Percentiles rank a stretch among this genome's conserved stretches.
Conservation (phyloP, 2,113 vertebrate species). For the Pelmatolapia mariae region DNA sequence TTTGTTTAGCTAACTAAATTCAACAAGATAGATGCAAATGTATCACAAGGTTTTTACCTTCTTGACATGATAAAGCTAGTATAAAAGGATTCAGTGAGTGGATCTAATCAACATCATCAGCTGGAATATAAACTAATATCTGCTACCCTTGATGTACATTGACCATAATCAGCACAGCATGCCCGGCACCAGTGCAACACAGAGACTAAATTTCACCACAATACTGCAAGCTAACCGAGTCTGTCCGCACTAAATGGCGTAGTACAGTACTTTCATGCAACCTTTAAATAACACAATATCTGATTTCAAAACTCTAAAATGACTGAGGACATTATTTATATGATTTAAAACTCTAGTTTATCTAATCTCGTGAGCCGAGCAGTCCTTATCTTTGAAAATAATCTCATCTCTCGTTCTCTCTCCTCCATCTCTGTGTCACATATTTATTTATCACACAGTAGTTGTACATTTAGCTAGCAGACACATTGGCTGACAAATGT, state of each 20-base stretch:
- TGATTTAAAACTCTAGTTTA: not conserved
- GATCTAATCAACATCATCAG: not conserved
- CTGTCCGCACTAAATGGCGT: not conserved
- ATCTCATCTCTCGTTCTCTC: not conserved
- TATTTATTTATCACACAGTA: not conserved
- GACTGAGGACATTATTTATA: not conserved
- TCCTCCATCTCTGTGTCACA: not conserved
- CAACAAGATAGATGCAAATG: not conserved
- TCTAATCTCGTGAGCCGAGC: not conserved
- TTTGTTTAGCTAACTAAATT: not conserved
- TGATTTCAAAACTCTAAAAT: not conserved
- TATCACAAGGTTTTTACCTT: not conserved
- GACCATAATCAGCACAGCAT: too few relatives aligned
- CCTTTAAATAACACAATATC: not conserved
- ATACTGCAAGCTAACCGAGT: not conserved
- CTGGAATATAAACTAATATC: not conserved
- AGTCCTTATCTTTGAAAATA: not conserved
- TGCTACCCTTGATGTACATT: not conserved
- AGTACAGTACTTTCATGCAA: not conserved
- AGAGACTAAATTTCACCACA: too few relatives aligned
- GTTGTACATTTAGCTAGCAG: not conserved
- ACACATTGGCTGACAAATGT: not conserved
- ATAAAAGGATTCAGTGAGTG: not conserved
- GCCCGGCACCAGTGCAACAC: too few relatives aligned
- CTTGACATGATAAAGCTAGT: not conserved